phyloP scores from a whole-genome alignment of 2,797 vertebrate genomes.

The Cyprinella venusta region DNA sequence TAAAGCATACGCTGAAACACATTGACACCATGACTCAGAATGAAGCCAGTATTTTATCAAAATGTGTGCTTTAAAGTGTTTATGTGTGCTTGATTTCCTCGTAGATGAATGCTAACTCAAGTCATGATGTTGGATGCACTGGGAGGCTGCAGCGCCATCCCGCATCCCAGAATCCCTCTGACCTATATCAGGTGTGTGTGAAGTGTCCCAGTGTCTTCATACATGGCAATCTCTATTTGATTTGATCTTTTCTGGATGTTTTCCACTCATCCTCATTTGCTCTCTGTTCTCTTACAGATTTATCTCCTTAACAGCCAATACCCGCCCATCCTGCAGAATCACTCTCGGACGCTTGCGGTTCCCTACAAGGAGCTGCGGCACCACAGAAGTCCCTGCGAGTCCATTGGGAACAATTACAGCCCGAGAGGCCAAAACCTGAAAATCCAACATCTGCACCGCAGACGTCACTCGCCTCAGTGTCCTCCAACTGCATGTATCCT shows the following conservation, averaged over 20 bases:
- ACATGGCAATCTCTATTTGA: background rate
- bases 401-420: constrained; percentile 89
- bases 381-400: constrained; percentile 80
- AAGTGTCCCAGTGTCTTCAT: background rate
- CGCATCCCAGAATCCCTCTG: background rate
- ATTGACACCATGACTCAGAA: background rate
- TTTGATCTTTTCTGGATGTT: background rate
- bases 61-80: background rate
- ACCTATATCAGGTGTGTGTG: constrained; percentile 36
- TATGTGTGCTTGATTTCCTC: background rate
- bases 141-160: background rate
- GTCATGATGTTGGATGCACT: background rate
- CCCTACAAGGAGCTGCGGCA: constrained; percentile 84
- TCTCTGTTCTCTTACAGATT: constrained; percentile 67
- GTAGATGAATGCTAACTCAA: constrained; percentile 33
- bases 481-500: background rate
- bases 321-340: constrained; percentile 85
- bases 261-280: background rate
- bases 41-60: background rate
- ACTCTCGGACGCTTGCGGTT: constrained; percentile 77
- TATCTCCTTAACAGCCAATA: constrained; percentile 68
- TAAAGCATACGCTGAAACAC: background rate
- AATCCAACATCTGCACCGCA: constrained; percentile 72
- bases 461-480: constrained; percentile 10
- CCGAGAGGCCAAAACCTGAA: constrained; percentile 77